Base-by-base conservation (phyloP, 1,140 invertebrate genomes). In the Plutomurus gul region DNA sequence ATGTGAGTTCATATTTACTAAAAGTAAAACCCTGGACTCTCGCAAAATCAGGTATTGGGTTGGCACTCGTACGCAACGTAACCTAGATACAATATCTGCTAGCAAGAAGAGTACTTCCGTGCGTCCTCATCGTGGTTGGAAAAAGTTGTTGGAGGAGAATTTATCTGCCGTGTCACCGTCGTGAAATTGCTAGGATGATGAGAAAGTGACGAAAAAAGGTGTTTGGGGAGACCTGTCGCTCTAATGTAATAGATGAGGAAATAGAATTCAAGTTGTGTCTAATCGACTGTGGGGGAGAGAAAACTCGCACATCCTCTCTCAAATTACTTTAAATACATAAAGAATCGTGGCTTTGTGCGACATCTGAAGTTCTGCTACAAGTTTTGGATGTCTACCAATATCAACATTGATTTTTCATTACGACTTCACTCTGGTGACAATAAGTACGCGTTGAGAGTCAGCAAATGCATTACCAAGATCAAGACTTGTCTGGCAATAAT, bases 321-420 rank as follows among this genome's bases (percentile, higher is more conserved):
- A 65, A 65, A 65, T 65, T 65, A 65, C 56, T 60, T 5, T 18
- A 30, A 65, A 65, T 25, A 65, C 56, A 65, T 65, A 65, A 33
- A 30, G 56, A 65, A 65, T 65, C 56, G 13, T 60, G 13, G n/a
- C 30, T 18, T 51, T 51, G 47, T 16, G 36, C n/a, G n/a, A 5
- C 30, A 33, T 65, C 56, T 7, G 5, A 30, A 65, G 30, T 65
- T 65, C 36, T 33, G 22, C 37, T 18, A 43, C 18, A 40, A 73
- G 25, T 40, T 73, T 73, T 73, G 71, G 71, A 73, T 25, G n/a
- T 30, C 37, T 40, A 73, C 71, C 71, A 73, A 73, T 73, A 73
- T 47, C 71, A 73, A 43, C 71, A 73, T 73, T 73, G 71, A 73
- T 73, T 73, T 73, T 73, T 73, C 71, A 73, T 73, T 73, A 73